Percentiles rank a stretch among this genome's conserved stretches.
These are phyloP conservation scores for Vollenhovia emeryi DNA, from an alignment of 1,140 invertebrate genomes.

Conservation along the genomic window DNA sequence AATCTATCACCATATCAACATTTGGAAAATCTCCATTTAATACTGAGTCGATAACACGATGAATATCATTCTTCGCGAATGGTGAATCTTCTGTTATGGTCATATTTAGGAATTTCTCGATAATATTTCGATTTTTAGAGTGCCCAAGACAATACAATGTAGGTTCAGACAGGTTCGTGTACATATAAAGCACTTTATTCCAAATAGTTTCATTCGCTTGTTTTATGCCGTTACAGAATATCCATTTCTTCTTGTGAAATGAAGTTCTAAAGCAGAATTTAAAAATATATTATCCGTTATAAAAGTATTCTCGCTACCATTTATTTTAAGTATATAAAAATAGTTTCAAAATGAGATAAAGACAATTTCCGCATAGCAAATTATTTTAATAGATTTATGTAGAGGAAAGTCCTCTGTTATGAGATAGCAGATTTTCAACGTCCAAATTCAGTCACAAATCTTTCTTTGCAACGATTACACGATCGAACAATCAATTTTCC, in stretches of 20 bases:
- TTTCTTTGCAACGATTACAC: too few relatives aligned
- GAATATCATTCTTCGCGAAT: neutral
- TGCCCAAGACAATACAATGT: neutral
- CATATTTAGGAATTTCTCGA: slow-evolving; percentile 36
- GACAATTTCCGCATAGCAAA: neutral
- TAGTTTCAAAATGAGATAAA: neutral
- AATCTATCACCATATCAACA: neutral
- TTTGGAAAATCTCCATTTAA: slow-evolving; percentile 4
- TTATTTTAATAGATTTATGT: neutral
- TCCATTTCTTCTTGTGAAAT: neutral
- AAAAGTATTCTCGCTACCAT: neutral
- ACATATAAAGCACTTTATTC: slow-evolving; percentile 8
- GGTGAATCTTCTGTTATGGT: slow-evolving; percentile 6
- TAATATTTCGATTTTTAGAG: neutral
- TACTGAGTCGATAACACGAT: neutral
- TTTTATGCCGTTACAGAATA: slow-evolving; percentile 15
- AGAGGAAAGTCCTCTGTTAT: too few relatives aligned
- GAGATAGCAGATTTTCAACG: too few relatives aligned
- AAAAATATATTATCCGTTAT: neutral
- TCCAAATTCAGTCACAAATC: too few relatives aligned
- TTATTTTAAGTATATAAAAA: neutral
- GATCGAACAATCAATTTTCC: too few relatives aligned
- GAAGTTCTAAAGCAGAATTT: slow-evolving; percentile 22
- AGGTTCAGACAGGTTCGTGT: neutral
- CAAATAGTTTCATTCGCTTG: slow-evolving; percentile 39